Percentiles rank a stretch among this genome's conserved stretches.
Conservation (phyloP, 2,113 vertebrate genomes). For the Heterotilapia buettikoferi region DNA sequence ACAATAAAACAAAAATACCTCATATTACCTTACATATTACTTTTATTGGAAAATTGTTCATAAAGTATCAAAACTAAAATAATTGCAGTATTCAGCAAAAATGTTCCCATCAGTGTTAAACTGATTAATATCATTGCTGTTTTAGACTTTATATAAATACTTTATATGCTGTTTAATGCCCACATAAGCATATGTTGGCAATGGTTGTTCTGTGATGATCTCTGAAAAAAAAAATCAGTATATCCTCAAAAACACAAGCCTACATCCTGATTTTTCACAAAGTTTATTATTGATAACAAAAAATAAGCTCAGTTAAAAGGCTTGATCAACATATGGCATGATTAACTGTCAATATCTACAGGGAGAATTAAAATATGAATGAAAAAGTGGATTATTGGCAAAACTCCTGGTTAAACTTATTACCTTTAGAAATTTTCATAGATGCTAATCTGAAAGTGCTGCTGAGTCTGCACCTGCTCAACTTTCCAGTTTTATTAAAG, state of each 20-base stretch:
- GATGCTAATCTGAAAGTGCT: not conserved
- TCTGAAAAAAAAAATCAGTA: too few species aligned
- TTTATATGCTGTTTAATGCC: not conserved
- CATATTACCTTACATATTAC: not conserved
- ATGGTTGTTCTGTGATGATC: not conserved
- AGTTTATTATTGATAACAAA: not conserved
- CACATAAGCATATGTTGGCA: not conserved
- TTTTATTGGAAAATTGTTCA: not conserved
- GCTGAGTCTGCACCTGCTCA: not conserved
- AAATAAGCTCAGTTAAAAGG: not conserved
- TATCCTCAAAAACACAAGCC: too few species aligned
- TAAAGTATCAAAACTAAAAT: not conserved
- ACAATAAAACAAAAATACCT: not conserved
- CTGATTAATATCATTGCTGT: not conserved
- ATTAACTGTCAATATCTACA: not conserved
- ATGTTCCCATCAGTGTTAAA: not conserved
- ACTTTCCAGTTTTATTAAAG: not conserved
- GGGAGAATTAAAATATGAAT: not conserved
- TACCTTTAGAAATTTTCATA: not conserved
- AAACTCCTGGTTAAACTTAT: not conserved
- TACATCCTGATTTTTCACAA: not conserved
- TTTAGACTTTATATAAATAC: not conserved
- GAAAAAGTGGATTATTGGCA: not conserved
- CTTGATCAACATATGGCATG: not conserved
- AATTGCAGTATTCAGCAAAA: not conserved